Evolutionary conservation across 2,113 vertebrate species (phyloP).

Genomic region (Bubo bubo): DNA sequence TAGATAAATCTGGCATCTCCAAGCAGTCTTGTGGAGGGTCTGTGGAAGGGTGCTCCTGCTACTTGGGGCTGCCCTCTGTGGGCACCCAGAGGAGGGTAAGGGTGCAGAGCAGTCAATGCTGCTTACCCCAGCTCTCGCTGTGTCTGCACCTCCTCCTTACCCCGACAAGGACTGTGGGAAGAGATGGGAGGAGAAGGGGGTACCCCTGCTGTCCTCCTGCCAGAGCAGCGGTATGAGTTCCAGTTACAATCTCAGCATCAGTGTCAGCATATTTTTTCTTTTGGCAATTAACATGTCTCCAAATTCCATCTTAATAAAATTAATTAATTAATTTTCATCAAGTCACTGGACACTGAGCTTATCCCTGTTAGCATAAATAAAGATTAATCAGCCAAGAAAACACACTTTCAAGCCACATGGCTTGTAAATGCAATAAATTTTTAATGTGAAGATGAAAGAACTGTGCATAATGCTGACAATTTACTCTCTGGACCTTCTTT

Average conservation of each 20-base stretch:
- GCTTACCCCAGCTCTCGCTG: rapidly evolving
- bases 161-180: not conserved
- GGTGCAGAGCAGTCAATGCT: not conserved
- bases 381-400: constrained; percentile 43
- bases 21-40: not conserved
- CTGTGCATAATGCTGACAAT: not conserved
- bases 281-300: not conserved
- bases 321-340: not conserved
- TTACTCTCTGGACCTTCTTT: constrained; percentile 1
- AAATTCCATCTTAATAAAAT: not conserved
- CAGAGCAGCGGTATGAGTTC: rapidly evolving
- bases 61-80: too few relatives aligned
- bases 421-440: constrained; percentile 32
- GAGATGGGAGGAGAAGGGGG: not conserved
- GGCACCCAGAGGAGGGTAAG: not conserved
- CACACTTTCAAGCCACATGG: constrained; percentile 1
- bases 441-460: constrained; percentile 32
- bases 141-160: rapidly evolving
- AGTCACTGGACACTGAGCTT: not conserved
- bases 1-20: not conserved
- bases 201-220: not conserved
- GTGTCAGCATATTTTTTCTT: not conserved
- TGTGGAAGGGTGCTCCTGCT: not conserved
- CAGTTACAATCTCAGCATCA: not conserved
- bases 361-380: constrained; percentile 30